A percentile compares a stretch with the other conserved stretches of the same genome.
Evolutionary conservation across 2,888 invertebrate genomes (phyloP).

Genomic region (Julus scanicus): DNA sequence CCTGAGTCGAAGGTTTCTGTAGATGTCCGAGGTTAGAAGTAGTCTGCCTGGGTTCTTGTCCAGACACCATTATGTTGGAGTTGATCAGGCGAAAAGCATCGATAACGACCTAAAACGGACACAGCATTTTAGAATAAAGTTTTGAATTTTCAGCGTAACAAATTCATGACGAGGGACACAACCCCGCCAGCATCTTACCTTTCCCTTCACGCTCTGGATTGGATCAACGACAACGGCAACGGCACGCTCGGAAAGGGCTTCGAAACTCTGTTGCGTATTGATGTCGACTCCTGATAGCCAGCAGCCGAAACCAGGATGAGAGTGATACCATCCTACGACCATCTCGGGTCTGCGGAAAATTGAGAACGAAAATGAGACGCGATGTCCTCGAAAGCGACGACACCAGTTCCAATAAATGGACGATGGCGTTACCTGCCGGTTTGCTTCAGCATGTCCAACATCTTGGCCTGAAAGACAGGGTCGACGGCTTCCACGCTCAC

Average conservation of each 20-base stretch:
- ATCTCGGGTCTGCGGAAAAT: constrained; percentile 83
- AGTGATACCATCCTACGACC: constrained; percentile 99
- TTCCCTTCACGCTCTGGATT: constrained; percentile 98
- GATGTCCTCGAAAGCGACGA: neutral
- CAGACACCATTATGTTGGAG: constrained; percentile 98
- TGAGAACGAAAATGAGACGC: neutral
- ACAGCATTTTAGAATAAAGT: neutral
- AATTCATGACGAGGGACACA: neutral
- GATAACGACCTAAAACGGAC: constrained; percentile 84
- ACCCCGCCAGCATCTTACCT: constrained; percentile 61
- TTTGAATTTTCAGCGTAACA: neutral
- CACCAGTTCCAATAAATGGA: neutral
- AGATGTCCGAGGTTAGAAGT: constrained; percentile 98
- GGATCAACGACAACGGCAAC: constrained; percentile 99
- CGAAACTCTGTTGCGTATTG: constrained; percentile 99
- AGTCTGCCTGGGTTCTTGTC: constrained; percentile 98
- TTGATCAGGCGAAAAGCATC: constrained; percentile 99
- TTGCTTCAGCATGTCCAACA: constrained; percentile 97
- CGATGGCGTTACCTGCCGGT: constrained; percentile 75
- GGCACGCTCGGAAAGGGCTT: constrained; percentile 96
- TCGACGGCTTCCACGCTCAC: constrained; percentile 99
- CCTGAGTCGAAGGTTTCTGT: constrained; percentile 96
- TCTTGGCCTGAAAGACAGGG: constrained; percentile 99
- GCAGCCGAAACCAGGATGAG: constrained; percentile 99
- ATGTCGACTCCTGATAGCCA: constrained; percentile 99